Evolutionary conservation across 2,797 vertebrate species (phyloP), one percentile per base, ranked within the genome.

Genomic region (Pseudomugil tenellus): DNA sequence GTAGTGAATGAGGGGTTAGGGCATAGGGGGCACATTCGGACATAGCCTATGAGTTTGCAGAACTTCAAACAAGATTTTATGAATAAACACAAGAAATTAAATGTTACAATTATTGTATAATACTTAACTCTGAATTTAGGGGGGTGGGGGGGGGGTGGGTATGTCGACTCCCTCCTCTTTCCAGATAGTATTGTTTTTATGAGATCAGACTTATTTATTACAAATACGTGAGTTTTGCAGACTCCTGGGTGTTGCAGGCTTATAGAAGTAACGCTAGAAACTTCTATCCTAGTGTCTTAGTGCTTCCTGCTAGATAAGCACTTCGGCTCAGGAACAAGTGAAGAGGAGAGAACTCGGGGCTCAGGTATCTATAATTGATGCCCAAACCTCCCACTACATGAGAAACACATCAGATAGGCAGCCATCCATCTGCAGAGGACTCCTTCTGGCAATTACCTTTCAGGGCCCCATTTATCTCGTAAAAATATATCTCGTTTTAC

Each of bases 331-430:
- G 39, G 17, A 41, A 41, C 16, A 41, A 72, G 63, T 10, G 64
- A 65, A 72, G 39, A 23, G 59, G 67, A 11, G 31, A 61, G 67
- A 32, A 48, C 72, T 14, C 17, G 41, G 46, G 72, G 60, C 61
- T 73, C 35, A 26, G 29, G 58, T 81, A 87, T 93, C 55, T 76
- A 92, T 92, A 89, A 92, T 93, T 84, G 66, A 93, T 85, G 59
- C 28, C 14, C 72, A 61, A 57, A 78, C 83, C 78, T 84, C 74
- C 70, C 83, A 67, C 66, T 80, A 88, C 83, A 91, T 72, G 70
- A 89, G 76, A 90, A 89, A 84, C 80, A 72, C 90, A 87, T 91
- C 83, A 87, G 77, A 77, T 32, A 70, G 72, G 59, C 76, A 74
- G 77, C 41, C 85, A 74, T 85, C 77, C 84, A 81, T 90, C 84